Percentiles rank a stretch among this genome's conserved stretches.
These are phyloP conservation scores for Pogonomyrmex californicus DNA, from an alignment of 1,140 invertebrate species.

Conservation along the genomic window DNA sequence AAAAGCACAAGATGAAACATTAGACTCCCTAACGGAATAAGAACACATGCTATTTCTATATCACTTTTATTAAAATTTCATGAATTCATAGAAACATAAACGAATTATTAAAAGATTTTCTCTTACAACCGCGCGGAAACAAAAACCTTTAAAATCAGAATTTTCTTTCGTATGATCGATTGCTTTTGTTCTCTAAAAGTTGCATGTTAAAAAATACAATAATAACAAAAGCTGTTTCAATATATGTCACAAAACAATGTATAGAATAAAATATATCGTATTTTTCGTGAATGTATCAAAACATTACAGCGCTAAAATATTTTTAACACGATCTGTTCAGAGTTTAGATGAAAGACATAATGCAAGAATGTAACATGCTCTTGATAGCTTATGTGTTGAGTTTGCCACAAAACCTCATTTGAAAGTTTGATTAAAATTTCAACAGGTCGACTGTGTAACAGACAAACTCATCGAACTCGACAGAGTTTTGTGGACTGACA, in stretches of 20 bases:
- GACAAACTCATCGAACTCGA: slow-evolving; percentile 71
- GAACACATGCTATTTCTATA: slow-evolving; percentile 20
- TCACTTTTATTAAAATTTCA: neutral
- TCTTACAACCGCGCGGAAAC: neutral
- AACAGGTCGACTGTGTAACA: slow-evolving; percentile 57
- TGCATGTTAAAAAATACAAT: slow-evolving; percentile 18
- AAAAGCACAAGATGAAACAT: neutral
- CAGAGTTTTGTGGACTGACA: slow-evolving; percentile 59
- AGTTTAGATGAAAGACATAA: slow-evolving; percentile 32
- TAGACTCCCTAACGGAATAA: slow-evolving; percentile 35
- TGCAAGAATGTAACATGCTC: slow-evolving; percentile 67
- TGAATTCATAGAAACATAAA: neutral
- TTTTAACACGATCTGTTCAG: slow-evolving; percentile 18
- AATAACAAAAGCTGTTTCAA: slow-evolving; percentile 34
- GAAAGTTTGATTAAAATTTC: slow-evolving; percentile 78
- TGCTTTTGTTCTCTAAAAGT: slow-evolving; percentile 22
- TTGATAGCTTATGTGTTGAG: slow-evolving; percentile 70
- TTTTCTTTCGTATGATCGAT: neutral
- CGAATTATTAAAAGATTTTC: slow-evolving; percentile 34
- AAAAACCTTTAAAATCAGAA: slow-evolving; percentile 1
- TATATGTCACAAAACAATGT: slow-evolving; percentile 7
- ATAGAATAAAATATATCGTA: neutral
- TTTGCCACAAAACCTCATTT: slow-evolving; percentile 72
- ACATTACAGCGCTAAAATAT: slow-evolving; percentile 8
- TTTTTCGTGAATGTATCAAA: slow-evolving; percentile 19